Evolutionary conservation across 53 echinoderm and acorn worm species (phyloP).

Genomic region (Antedon mediterranea): DNA sequence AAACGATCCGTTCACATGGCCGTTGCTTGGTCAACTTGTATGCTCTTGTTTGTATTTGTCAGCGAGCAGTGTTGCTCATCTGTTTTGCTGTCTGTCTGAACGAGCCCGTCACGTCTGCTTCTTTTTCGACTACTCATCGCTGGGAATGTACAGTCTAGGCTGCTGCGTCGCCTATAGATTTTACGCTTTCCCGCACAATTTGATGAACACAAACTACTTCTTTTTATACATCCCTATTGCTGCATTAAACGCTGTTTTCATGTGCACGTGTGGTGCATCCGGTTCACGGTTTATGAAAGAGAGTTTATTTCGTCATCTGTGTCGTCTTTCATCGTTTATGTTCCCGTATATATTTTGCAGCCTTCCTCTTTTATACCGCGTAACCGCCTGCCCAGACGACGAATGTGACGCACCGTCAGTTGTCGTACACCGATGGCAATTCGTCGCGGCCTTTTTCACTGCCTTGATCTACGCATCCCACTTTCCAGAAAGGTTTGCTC

Average conservation of each 20-base stretch:
- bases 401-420: conserved; percentile 44
- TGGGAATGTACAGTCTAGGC: conserved; percentile 72
- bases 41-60: conserved; percentile 48
- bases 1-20: conserved; percentile 65
- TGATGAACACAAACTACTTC: conserved; percentile 28
- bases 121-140: conserved; percentile 78
- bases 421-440: conserved; percentile 40
- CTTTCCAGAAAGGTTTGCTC: conserved; percentile 73
- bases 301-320: conserved; percentile 22
- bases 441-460: conserved; percentile 27
- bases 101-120: conserved; percentile 67
- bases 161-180: conserved; percentile 48
- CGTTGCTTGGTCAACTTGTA: conserved; percentile 41
- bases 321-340: conserved; percentile 48
- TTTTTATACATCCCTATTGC: conserved; percentile 34
- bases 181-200: conserved; percentile 53
- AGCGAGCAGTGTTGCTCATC: conserved; percentile 57
- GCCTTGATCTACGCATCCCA: conserved; percentile 54
- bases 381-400: conserved; percentile 31
- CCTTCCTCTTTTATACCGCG: conserved; percentile 55
- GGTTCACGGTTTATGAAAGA: conserved; percentile 45
- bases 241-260: conserved; percentile 22
- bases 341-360: conserved; percentile 63
- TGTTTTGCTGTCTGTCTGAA: conserved; percentile 87
- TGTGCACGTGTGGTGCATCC: conserved; percentile 52